These are phyloP conservation scores for Pandemis corylana DNA, from an alignment of 2,888 invertebrate genomes.

Conservation along the genomic window DNA sequence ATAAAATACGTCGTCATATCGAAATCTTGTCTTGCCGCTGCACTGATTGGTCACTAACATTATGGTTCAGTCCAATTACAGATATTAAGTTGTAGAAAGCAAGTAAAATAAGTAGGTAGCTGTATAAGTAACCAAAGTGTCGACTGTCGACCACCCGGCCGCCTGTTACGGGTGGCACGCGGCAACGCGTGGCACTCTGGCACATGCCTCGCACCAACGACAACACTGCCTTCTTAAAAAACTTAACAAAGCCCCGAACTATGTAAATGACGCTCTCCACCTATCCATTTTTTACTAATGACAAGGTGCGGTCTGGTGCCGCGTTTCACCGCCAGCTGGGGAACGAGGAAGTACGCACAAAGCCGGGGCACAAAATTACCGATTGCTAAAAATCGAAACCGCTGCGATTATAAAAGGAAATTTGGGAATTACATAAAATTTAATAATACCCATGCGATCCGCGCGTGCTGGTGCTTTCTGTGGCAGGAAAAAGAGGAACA, in stretches of 20 bases:
- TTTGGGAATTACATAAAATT: slow-evolving; percentile 53
- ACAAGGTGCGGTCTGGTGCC: slow-evolving; percentile 67
- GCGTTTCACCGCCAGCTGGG: slow-evolving; percentile 77
- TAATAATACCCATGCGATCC: slow-evolving; percentile 62
- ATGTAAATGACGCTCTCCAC: slow-evolving; percentile 66
- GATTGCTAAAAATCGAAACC: slow-evolving; percentile 71
- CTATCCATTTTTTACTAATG: slow-evolving; percentile 74
- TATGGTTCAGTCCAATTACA: not conserved
- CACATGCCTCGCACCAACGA: slow-evolving; percentile 52
- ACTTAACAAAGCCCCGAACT: slow-evolving; percentile 64
- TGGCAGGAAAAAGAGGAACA: slow-evolving; percentile 30
- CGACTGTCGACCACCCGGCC: slow-evolving; percentile 25
- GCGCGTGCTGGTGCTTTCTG: slow-evolving; percentile 69
- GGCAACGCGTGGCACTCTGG: slow-evolving; percentile 54
- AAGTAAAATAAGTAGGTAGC: not conserved
- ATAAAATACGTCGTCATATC: no score
- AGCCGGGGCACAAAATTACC: slow-evolving; percentile 62
- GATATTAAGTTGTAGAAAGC: not conserved
- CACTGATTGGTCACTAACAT: not conserved
- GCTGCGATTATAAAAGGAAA: slow-evolving; percentile 52
- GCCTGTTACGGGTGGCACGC: slow-evolving; percentile 53
- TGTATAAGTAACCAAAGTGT: slow-evolving; percentile 4
- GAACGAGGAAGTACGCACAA: slow-evolving; percentile 73
- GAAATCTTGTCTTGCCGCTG: not conserved
- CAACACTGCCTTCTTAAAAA: slow-evolving; percentile 58